Conservation (phyloP, 2,888 invertebrate species). For the Xestia c-nigrum region DNA sequence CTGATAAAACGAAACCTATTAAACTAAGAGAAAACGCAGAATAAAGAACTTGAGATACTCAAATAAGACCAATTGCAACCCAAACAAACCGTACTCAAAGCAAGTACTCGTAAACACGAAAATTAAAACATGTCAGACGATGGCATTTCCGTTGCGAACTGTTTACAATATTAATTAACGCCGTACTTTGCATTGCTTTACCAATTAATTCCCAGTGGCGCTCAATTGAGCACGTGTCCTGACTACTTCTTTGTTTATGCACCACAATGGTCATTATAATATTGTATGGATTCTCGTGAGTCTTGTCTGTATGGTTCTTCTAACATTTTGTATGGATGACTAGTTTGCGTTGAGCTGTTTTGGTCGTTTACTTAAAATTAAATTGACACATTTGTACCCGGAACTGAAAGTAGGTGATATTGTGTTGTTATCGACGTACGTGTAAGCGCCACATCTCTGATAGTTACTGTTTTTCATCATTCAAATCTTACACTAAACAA, state of each 20-base stretch:
- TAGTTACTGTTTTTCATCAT: background rate
- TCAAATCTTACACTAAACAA: slow-evolving; percentile 13
- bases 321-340: background rate
- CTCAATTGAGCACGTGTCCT: slow-evolving; percentile 63
- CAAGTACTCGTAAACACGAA: slow-evolving; percentile 42
- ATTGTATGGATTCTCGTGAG: slow-evolving; percentile 42
- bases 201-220: slow-evolving; percentile 65
- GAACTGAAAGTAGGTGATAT: slow-evolving; percentile 45
- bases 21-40: background rate
- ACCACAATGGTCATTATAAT: slow-evolving; percentile 51
- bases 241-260: slow-evolving; percentile 62
- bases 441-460: background rate
- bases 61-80: slow-evolving; percentile 31
- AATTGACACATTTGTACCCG: slow-evolving; percentile 50
- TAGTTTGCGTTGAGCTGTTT: slow-evolving; percentile 49
- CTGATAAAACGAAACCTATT: background rate
- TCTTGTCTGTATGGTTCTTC: slow-evolving; percentile 30
- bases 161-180: slow-evolving; percentile 66
- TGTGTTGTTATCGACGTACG: slow-evolving; percentile 15
- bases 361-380: slow-evolving; percentile 47
- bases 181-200: slow-evolving; percentile 55
- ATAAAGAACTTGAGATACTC: slow-evolving; percentile 22
- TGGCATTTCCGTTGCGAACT: slow-evolving; percentile 62
- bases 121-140: slow-evolving; percentile 61
- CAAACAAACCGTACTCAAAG: slow-evolving; percentile 26